Evolutionary conservation across 2,113 vertebrate species (phyloP).

Genomic region (Channa argus): DNA sequence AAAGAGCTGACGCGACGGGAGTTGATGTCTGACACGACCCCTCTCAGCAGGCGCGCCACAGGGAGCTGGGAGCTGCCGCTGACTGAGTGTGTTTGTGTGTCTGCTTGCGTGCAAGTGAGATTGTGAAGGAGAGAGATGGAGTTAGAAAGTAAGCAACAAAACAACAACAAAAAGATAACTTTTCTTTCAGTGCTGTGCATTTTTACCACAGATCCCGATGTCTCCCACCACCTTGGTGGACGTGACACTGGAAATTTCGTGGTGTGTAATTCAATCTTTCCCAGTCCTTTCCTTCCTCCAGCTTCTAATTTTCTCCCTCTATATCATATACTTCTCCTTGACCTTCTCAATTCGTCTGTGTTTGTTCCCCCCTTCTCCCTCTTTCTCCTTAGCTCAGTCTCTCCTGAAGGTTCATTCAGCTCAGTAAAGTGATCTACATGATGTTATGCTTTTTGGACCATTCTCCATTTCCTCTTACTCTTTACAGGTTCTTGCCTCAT

Average conservation of each 20-base stretch:
- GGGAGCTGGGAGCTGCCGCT: slow-evolving; percentile 76
- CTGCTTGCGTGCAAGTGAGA: slow-evolving; percentile 45
- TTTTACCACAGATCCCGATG: background rate
- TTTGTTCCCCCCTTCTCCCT: slow-evolving; percentile 50
- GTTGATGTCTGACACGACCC: slow-evolving; percentile 90
- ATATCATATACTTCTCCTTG: slow-evolving; percentile 74
- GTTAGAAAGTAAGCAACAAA: slow-evolving; percentile 38
- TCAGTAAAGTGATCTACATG: slow-evolving; percentile 72
- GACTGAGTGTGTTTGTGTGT: slow-evolving; percentile 64
- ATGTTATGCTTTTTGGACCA: slow-evolving; percentile 21
- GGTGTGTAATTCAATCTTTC: slow-evolving; percentile 68
- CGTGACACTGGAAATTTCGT: slow-evolving; percentile 59
- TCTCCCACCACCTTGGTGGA: slow-evolving; percentile 50
- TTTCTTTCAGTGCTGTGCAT: slow-evolving; percentile 1
- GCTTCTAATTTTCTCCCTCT: slow-evolving; percentile 53
- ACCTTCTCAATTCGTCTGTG: slow-evolving; percentile 72
- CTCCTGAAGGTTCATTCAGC: slow-evolving; percentile 64
- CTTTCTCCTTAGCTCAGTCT: slow-evolving; percentile 33
- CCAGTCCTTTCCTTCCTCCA: slow-evolving; percentile 35
- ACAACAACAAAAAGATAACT: slow-evolving; percentile 7
- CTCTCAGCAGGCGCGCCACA: slow-evolving; percentile 82
- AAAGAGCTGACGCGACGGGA: slow-evolving; percentile 85
- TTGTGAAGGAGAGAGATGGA: slow-evolving; percentile 29
- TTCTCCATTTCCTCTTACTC: slow-evolving; percentile 16
- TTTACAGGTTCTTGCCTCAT: slow-evolving; percentile 44